Conservation (phyloP, 2,797 vertebrate species). For the Ataeniobius toweri region DNA sequence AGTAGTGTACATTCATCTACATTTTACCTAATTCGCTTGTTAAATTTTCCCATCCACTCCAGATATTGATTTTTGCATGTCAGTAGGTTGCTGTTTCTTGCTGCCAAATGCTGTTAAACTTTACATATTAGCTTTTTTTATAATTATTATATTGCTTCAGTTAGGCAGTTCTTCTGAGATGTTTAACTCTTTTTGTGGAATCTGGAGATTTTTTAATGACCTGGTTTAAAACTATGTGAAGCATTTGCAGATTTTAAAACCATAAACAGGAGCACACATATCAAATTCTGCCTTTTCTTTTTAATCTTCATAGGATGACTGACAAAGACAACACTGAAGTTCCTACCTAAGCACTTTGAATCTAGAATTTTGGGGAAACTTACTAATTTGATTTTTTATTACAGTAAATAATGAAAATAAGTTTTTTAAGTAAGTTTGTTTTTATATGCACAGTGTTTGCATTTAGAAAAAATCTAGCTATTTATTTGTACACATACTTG, state of each 20-base stretch:
- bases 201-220: not conserved
- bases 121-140: not conserved
- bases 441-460: not conserved
- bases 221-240: not conserved
- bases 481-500: not conserved
- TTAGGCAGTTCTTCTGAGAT: not conserved
- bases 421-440: not conserved
- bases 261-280: not conserved
- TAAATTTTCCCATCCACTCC: not conserved
- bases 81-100: not conserved
- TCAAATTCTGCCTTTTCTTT: not conserved
- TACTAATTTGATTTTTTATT: not conserved
- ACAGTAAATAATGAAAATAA: not conserved
- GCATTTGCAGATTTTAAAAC: not conserved
- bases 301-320: not conserved
- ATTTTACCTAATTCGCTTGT: not conserved
- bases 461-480: not conserved
- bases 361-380: not conserved
- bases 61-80: not conserved
- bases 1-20: not conserved
- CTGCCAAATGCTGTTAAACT: not conserved
- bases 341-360: not conserved
- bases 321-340: not conserved
- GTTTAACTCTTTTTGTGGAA: not conserved
- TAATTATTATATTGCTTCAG: not conserved